Evolutionary conservation across 1,140 invertebrate genomes (phyloP).

Genomic region (Armadillidium nasatum): DNA sequence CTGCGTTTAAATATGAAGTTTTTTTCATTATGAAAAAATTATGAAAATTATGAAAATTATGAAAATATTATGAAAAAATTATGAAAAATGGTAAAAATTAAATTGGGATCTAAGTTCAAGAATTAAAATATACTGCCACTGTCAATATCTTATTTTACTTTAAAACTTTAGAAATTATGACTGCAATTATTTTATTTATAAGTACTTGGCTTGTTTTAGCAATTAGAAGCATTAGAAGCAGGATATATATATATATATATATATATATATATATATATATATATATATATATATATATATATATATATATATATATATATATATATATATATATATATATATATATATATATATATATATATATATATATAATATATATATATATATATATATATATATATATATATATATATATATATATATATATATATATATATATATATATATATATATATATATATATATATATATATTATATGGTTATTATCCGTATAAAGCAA

Average conservation of each 20-base stretch:
- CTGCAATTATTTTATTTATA: no score
- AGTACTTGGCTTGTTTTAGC: no score
- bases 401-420: constrained; percentile 28
- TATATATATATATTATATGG: constrained; percentile 10
- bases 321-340: background rate
- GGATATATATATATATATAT: constrained; percentile 17
- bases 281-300: constrained; percentile 30
- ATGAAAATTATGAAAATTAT: no score
- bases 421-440: constrained; percentile 25
- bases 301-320: constrained; percentile 30
- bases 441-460: constrained; percentile 26
- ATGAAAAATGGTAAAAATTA: no score
- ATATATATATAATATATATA: constrained; percentile 11
- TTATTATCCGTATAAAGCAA: background rate
- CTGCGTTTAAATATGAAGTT: no score
- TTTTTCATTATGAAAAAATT: no score
- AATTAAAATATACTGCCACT: no score
- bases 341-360: background rate
- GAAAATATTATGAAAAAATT: no score
- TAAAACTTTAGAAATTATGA: no score
- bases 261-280: constrained; percentile 32
- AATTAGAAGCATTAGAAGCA: background rate
- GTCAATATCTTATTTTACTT: no score
- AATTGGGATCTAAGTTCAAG: no score
- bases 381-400: background rate